A percentile compares a stretch with the other conserved stretches of the same genome.
Evolutionary conservation across 2,888 invertebrate species (phyloP).

Genomic region (Tachina fera): DNA sequence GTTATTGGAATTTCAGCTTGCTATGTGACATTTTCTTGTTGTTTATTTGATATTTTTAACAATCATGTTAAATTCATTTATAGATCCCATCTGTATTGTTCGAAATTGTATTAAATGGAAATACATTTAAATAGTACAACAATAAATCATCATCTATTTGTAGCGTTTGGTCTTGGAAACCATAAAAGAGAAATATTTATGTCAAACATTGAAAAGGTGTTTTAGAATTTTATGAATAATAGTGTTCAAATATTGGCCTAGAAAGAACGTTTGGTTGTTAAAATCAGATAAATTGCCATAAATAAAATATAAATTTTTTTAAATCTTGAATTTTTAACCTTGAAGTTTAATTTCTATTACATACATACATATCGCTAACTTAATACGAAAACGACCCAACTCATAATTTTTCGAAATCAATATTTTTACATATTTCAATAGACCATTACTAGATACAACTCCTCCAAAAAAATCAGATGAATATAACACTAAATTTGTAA

Average conservation of each 20-base stretch:
- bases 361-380: too few species aligned
- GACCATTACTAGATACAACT: too few species aligned
- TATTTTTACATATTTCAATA: too few species aligned
- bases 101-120: conserved; percentile 44
- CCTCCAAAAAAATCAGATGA: too few species aligned
- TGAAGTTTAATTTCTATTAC: too few species aligned
- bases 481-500: too few species aligned
- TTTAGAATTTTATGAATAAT: conserved; percentile 29
- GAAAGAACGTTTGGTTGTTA: not conserved
- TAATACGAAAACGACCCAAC: too few species aligned
- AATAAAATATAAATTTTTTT: too few species aligned
- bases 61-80: conserved; percentile 49
- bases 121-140: not conserved
- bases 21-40: conserved; percentile 63
- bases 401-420: too few species aligned
- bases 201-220: conserved; percentile 48
- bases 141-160: conserved; percentile 60
- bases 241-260: conserved; percentile 23
- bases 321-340: too few species aligned
- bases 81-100: conserved; percentile 50
- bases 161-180: not conserved
- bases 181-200: conserved; percentile 43
- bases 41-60: conserved; percentile 46
- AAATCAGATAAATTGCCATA: too few species aligned
- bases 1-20: conserved; percentile 44